phyloP scores from a whole-genome alignment of 2,888 invertebrate species.

The Agrochola circellaris region DNA sequence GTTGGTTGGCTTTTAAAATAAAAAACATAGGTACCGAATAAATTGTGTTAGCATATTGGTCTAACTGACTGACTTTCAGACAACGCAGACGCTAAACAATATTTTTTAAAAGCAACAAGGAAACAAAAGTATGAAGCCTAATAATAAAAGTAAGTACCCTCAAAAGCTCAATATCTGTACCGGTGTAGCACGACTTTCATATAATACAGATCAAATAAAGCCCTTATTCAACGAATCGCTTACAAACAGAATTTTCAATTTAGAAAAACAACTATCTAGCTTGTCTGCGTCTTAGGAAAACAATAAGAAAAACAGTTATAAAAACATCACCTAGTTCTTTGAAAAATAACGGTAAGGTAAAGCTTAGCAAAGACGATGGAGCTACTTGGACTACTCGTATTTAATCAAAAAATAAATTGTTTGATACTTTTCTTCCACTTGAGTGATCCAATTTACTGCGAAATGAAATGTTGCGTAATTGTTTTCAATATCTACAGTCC shows the following conservation, averaged over 20 bases:
- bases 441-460: conserved; percentile 23
- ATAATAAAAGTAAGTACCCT: conserved; percentile 1
- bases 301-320: not conserved
- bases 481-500: not conserved
- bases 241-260: not conserved
- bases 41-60: not conserved
- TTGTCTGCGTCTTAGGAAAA: not conserved
- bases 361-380: conserved; percentile 17
- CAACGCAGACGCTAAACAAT: not conserved
- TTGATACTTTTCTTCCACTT: conserved; percentile 25
- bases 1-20: not conserved
- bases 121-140: not conserved
- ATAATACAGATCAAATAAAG: conserved; percentile 3
- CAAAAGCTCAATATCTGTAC: not conserved
- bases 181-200: not conserved
- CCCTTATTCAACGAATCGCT: not conserved
- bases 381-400: conserved; percentile 47
- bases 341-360: conserved; percentile 19
- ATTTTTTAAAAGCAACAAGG: not conserved
- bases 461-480: not conserved
- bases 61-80: not conserved
- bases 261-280: not conserved
- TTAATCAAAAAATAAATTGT: conserved; percentile 34
- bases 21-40: not conserved
- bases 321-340: conserved; percentile 16